Percentiles rank a stretch among this genome's conserved stretches.
Conservation (phyloP, 2,888 invertebrate genomes). For the Chirona hameri region DNA sequence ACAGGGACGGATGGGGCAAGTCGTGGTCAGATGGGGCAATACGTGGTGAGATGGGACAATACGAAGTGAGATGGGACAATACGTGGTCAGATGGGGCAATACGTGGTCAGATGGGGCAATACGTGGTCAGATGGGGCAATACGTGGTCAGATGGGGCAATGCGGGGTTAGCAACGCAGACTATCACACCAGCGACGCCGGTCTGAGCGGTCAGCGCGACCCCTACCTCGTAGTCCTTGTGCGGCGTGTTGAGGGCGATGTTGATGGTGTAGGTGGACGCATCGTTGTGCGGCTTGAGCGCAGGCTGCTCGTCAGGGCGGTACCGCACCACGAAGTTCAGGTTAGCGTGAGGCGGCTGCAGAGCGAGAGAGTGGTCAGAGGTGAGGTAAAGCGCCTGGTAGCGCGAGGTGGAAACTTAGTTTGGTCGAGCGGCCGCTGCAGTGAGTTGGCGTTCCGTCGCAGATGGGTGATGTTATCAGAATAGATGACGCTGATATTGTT, state of each 20-base stretch:
- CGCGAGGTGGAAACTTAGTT: no score
- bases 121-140: conserved; percentile 51
- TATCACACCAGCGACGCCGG: no score
- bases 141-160: background rate
- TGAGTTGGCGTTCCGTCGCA: no score
- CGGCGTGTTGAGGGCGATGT: conserved; percentile 81
- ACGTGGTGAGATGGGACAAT: no score
- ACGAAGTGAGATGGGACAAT: no score
- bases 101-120: conserved; percentile 73
- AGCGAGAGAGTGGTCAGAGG: background rate
- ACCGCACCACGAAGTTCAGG: conserved; percentile 98
- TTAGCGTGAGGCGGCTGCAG: conserved; percentile 53
- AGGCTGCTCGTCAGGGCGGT: conserved; percentile 93
- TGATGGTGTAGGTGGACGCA: conserved; percentile 96
- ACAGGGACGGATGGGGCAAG: no score
- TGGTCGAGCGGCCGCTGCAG: no score
- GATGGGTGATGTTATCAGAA: no score
- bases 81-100: conserved; percentile 29
- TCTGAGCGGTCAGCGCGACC: background rate
- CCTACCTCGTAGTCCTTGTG: conserved; percentile 58
- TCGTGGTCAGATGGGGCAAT: conserved; percentile 46
- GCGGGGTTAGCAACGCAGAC: no score
- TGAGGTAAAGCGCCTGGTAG: no score
- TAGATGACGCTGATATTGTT: no score
- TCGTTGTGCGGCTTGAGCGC: conserved; percentile 94